These are phyloP conservation scores for Epizoanthus scotinus DNA, from an alignment of 92 coral and sea anemone genomes.

Conservation along the genomic window DNA sequence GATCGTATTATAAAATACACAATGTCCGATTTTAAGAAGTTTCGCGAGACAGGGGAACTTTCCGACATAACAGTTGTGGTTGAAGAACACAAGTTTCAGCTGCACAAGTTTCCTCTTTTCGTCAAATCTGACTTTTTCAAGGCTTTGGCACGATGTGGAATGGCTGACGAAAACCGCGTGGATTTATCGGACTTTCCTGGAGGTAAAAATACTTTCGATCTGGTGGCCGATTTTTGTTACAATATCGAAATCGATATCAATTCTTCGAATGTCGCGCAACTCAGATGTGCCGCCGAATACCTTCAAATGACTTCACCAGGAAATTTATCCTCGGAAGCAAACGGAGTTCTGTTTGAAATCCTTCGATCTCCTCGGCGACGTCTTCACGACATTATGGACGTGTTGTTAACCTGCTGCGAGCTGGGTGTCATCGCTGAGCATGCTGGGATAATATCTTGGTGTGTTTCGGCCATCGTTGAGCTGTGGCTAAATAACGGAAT, in stretches of 20 bases:
- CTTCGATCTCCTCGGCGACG: constrained; percentile 13
- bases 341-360: constrained; percentile 16
- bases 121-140: constrained; percentile 45
- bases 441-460: constrained; percentile 8
- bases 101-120: constrained; percentile 42
- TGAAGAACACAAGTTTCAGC: constrained; percentile 12
- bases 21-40: constrained; percentile 12
- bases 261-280: constrained; percentile 31
- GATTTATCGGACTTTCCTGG: constrained; percentile 32
- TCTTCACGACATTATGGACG: constrained; percentile 1
- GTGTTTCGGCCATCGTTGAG: constrained; percentile 28
- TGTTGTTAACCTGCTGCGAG: constrained; percentile 7
- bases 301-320: constrained; percentile 45
- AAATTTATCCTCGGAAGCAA: constrained; percentile 31
- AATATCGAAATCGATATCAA: constrained; percentile 27
- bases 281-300: constrained; percentile 48
- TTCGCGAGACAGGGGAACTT: constrained; percentile 40
- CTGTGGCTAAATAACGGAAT: background rate
- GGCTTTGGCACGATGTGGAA: constrained; percentile 40
- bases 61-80: constrained; percentile 35
- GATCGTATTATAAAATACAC: too few species aligned
- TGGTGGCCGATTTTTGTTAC: constrained; percentile 45
- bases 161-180: constrained; percentile 40
- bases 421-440: constrained; percentile 45
- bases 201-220: constrained; percentile 25